These are phyloP conservation scores for Apostichopus californicus DNA, from an alignment of 35 echinoderm and acorn worm genomes.

Conservation along the genomic window DNA sequence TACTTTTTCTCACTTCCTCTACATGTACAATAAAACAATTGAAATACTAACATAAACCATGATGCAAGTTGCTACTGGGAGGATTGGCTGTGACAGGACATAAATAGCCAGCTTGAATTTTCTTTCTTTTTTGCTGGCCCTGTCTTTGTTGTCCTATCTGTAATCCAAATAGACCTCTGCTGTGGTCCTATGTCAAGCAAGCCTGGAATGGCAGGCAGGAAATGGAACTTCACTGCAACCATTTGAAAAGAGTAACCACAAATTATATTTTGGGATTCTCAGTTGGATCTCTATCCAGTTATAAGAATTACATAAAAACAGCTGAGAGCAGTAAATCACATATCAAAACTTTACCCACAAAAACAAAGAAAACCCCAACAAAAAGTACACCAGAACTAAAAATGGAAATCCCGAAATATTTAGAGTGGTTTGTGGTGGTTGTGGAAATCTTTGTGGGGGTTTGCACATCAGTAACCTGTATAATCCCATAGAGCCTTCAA, in stretches of 20 bases:
- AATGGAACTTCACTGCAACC: too few species aligned
- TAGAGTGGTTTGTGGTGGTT: not conserved
- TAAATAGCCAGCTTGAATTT: too few species aligned
- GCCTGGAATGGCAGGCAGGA: too few species aligned
- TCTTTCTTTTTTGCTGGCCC: too few species aligned
- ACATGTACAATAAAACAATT: too few species aligned
- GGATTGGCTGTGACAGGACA: too few species aligned
- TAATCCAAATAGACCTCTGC: too few species aligned
- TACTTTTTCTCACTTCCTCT: too few species aligned
- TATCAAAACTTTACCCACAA: not conserved
- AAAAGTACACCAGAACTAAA: not conserved
- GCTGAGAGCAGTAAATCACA: slow-evolving; percentile 41
- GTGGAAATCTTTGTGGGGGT: slow-evolving; percentile 17
- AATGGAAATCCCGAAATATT: not conserved
- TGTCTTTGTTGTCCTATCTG: too few species aligned
- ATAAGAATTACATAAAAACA: slow-evolving; percentile 31
- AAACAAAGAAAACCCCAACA: not conserved
- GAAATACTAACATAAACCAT: too few species aligned
- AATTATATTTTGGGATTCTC: slow-evolving; percentile 2
- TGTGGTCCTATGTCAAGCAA: too few species aligned
- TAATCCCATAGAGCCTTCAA: not conserved
- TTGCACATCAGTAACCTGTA: not conserved
- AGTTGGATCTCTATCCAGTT: not conserved
- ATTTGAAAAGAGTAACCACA: slow-evolving; percentile 13
- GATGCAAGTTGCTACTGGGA: too few species aligned